These are phyloP conservation scores for Steatornis caripensis DNA, from an alignment of 2,113 vertebrate species.

Conservation along the genomic window DNA sequence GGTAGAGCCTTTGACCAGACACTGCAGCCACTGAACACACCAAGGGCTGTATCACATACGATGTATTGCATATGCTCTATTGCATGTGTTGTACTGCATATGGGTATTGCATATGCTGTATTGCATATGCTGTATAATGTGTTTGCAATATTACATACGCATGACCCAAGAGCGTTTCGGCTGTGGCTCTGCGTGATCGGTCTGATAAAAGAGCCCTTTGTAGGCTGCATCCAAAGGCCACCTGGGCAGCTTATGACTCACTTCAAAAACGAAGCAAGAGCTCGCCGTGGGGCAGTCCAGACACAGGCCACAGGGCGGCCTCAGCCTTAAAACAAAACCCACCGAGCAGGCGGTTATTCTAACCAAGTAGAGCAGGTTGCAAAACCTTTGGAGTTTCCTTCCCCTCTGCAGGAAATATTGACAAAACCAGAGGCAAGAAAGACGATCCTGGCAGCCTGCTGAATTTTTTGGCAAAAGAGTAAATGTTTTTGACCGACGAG, in stretches of 20 bases:
- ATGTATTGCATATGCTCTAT: no score
- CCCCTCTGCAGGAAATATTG: background rate
- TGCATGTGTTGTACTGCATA: background rate
- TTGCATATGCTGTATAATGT: rapidly evolving
- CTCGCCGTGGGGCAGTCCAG: background rate
- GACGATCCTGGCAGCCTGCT: background rate
- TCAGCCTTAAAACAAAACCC: background rate
- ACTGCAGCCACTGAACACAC: background rate
- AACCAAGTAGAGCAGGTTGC: background rate
- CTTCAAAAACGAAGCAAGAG: background rate
- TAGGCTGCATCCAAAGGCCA: background rate
- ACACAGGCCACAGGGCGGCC: rapidly evolving
- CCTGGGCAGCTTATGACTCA: background rate
- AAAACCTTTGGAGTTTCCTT: background rate
- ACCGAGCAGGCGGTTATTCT: rapidly evolving
- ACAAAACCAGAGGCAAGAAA: background rate
- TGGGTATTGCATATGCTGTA: no score
- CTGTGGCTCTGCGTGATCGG: background rate
- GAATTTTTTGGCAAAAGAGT: background rate
- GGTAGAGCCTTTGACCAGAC: background rate
- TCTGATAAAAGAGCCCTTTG: background rate
- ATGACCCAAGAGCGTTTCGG: rapidly evolving
- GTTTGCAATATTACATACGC: rapidly evolving
- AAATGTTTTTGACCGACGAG: background rate
- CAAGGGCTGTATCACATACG: no score